A percentile compares a stretch with the other conserved stretches of the same genome.
Evolutionary conservation across 2,797 vertebrate species (phyloP).

Genomic region (Crax fasciolata): DNA sequence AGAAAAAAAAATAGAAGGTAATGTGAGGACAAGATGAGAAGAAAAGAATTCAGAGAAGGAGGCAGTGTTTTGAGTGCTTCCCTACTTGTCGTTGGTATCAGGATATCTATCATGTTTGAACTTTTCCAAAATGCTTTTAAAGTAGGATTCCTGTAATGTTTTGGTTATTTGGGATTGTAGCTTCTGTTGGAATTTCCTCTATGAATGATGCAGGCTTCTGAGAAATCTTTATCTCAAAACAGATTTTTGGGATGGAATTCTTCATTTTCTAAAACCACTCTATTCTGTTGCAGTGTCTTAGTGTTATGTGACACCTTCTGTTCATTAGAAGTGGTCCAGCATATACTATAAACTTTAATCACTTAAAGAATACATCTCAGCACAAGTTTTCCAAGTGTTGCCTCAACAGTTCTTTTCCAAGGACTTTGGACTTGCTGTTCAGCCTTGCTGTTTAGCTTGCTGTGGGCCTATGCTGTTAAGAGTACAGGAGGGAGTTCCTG

Average conservation of each 20-base stretch:
- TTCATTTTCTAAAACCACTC: not conserved
- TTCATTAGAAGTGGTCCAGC: not conserved
- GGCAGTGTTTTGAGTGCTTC: not conserved
- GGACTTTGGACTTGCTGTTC: not conserved
- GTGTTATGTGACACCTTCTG: not conserved
- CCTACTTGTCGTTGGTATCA: not conserved
- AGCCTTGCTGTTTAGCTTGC: not conserved
- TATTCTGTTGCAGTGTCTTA: not conserved
- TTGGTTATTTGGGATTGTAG: not conserved
- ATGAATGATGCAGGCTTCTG: not conserved
- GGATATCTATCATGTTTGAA: not conserved
- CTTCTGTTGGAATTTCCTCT: constrained; percentile 1
- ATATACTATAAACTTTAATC: not conserved
- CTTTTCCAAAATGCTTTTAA: not conserved
- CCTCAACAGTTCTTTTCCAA: not conserved
- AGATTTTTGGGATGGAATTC: not conserved
- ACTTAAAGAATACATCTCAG: not conserved
- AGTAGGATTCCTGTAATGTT: not conserved
- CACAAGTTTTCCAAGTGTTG: not conserved
- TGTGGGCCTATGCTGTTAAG: no score
- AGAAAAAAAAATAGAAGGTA: not conserved
- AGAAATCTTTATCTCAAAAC: not conserved
- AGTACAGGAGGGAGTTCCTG: not conserved
- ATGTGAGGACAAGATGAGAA: constrained; percentile 21
- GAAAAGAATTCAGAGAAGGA: constrained; percentile 19